Base-by-base conservation (phyloP, 2,888 invertebrate species). In the Latrodectus elegans region DNA sequence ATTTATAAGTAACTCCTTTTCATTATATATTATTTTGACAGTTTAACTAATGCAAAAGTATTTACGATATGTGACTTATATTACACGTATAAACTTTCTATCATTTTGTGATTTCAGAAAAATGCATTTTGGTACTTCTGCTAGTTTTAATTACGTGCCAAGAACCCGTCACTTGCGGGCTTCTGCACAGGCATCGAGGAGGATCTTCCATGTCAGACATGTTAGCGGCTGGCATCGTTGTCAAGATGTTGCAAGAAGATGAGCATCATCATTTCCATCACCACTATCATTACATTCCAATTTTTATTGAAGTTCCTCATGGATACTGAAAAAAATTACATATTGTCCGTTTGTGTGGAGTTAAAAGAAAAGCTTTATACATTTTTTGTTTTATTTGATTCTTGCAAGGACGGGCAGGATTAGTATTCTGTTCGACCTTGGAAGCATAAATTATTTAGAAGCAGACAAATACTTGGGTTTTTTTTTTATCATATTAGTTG, bases 191-290 rank as follows among this genome's bases (percentile, higher is more conserved):
- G 6, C 60, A 60, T 8, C 53, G 71, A 17, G 51, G 70, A 8
- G 14, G 49, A 9, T 64, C 75, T 3, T 49, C 76, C 0, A 10
- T 15, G 0, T 15, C 9, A 4, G 77, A 87, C 22, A 77, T 87
- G 82, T 22, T 87, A 15, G 82, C 87, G 0, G 87, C 87, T 0
- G 87, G 87, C 8, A 49, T 87, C 15, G 77, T 87, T 8, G 87
- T 68, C 51, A 81, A 87, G 49, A 77, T 87, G 60, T 52, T 87
- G 12, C 72, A 77, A 60, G 78, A 77, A 60, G 67, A 73, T 49
- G 55, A 78, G 10, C 74, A 78, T n/a, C 4, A 14, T n/a, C 67
- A 22, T 22, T n/a, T 9, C 8, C 22, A 22, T 22, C 78, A 79
- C 17, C 71, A 82, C 22, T 38, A 55, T 83, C 11, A 51, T 64